Evolutionary conservation across 2,797 vertebrate genomes (phyloP).

Genomic region (Todus mexicanus): DNA sequence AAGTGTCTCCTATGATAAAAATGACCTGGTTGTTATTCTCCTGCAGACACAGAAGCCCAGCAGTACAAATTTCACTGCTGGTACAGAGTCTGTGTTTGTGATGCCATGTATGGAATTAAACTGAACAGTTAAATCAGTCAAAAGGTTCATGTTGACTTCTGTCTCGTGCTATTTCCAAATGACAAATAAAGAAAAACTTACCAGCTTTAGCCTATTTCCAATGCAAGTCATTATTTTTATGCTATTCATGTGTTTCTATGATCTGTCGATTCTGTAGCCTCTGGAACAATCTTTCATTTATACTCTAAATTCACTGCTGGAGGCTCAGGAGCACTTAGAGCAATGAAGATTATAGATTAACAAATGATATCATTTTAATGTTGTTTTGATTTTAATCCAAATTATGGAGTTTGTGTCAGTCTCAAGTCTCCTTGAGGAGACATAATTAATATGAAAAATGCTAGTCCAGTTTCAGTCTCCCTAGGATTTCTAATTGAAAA

Average conservation of each 20-base stretch:
- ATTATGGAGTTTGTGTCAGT: not conserved
- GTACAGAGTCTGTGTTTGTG: not conserved
- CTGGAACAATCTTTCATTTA: not conserved
- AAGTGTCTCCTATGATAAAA: not conserved
- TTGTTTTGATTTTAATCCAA: constrained; percentile 12
- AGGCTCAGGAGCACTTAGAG: not conserved
- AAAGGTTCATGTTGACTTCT: not conserved
- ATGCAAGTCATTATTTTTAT: not conserved
- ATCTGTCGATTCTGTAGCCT: not conserved
- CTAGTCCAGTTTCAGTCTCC: not conserved
- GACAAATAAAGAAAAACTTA: not conserved
- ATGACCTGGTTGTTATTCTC: not conserved
- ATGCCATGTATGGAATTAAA: not conserved
- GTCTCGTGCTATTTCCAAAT: not conserved
- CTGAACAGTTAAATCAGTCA: not conserved
- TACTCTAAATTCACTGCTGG: not conserved
- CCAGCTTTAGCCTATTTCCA: not conserved
- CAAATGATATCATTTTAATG: not conserved
- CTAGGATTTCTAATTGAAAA: constrained; percentile 28
- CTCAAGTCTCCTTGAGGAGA: not conserved
- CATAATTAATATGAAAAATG: constrained; percentile 2
- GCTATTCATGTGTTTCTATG: not conserved
- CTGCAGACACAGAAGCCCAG: not conserved
- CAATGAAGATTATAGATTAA: not conserved
- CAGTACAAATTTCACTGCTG: not conserved